Base-by-base conservation (phyloP, 2,113 vertebrate species). In the Gavialis gangeticus region DNA sequence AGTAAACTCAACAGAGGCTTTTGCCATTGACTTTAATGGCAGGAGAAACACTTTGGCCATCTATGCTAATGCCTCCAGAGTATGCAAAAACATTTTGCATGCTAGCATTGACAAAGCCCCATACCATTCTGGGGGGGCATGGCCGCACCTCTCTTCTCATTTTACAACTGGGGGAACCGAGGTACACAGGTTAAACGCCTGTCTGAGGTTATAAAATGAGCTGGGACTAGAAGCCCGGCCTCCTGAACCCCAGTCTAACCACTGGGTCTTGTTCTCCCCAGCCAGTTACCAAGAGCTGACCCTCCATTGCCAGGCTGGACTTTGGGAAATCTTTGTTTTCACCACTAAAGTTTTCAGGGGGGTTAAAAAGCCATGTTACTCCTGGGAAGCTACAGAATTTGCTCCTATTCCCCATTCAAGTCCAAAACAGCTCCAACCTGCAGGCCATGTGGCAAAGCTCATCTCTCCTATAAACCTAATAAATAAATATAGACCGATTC, bases 41-140 rank as follows among this genome's bases (percentile, higher is more conserved):
- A 91, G 89, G 85, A 79, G 80, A 77, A 91, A 10, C 77, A n/a
- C 4, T 80, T 91, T 63, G 4, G 28, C 67, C 87, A 63, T 28
- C 56, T 54, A 5, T 1, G 2, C 4, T 3, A 46, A 0, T 75
- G 87, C 94, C 59, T n/a, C 75, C 91, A 76, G 60, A 37, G 75
- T 17, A 86, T 14, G 14, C 0, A 1, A 71, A 67, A 88, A 28
- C 24, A 57, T 75, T 71, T 4, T 25, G 37, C 71, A 81, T 73
- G 15, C 4, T 73, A 6, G 37, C 24, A 14, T 14, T 46, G 24
- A 73, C 0, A 54, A 54, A 73, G 69, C 80, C 92, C 91, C 1
- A 12, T 37, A 22, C 13, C 34, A 25, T 22, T 22, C 15, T 73
- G 18, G 24, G 12, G 34, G 14, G 34, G 34, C 11, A 71, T 22